These are phyloP conservation scores for Andrena flavipes DNA, from an alignment of 2,888 invertebrate genomes.

Conservation along the genomic window DNA sequence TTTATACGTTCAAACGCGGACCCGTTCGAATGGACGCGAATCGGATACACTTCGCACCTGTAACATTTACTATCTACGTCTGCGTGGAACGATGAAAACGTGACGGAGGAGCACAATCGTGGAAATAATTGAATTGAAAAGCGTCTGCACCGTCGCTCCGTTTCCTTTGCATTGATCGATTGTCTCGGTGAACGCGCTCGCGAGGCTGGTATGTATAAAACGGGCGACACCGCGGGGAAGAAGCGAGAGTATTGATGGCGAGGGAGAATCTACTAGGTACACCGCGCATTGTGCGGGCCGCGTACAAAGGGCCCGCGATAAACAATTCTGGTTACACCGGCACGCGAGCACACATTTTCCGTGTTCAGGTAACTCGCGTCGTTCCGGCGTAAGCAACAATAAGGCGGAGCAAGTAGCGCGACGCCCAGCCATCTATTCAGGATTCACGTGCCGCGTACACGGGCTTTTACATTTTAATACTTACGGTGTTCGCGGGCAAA, in stretches of 20 bases:
- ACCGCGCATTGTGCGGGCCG: slow-evolving; percentile 36
- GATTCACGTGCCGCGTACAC: slow-evolving; percentile 32
- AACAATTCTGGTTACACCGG: slow-evolving; percentile 60
- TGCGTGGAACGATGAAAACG: too few relatives aligned
- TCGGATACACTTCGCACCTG: neutral
- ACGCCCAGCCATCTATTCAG: slow-evolving; percentile 40
- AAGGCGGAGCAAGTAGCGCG: slow-evolving; percentile 16
- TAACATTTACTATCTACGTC: neutral
- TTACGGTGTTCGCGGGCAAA: slow-evolving; percentile 7
- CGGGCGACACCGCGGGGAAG: slow-evolving; percentile 18
- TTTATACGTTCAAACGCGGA: neutral
- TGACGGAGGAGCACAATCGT: slow-evolving; percentile 4
- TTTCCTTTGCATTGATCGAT: slow-evolving; percentile 34
- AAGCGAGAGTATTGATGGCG: slow-evolving; percentile 35
- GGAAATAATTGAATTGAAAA: slow-evolving; percentile 48
- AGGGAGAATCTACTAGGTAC: slow-evolving; percentile 14
- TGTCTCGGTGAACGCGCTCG: slow-evolving; percentile 10
- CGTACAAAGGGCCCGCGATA: slow-evolving; percentile 62
- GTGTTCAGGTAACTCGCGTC: slow-evolving; percentile 48
- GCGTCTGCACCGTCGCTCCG: slow-evolving; percentile 17
- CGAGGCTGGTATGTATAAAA: slow-evolving; percentile 24
- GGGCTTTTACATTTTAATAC: slow-evolving; percentile 45
- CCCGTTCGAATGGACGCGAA: slow-evolving; percentile 4
- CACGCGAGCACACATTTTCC: slow-evolving; percentile 57
- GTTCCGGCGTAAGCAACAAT: slow-evolving; percentile 33